Evolutionary conservation across 1,140 invertebrate species (phyloP).

Genomic region (Bombyx mandarina): DNA sequence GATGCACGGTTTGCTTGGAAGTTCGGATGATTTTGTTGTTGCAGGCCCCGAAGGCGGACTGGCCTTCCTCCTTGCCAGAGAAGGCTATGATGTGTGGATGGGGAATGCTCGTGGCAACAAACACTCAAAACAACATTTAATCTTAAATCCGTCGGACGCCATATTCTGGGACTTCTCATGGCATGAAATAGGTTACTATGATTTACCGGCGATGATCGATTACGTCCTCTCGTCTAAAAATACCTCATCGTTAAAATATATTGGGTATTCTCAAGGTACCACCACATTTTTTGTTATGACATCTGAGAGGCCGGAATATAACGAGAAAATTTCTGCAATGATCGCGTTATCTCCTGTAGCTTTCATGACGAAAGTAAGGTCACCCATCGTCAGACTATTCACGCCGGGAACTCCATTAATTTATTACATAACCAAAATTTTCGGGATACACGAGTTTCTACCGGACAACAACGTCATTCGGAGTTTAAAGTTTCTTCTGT

Average conservation of each 20-base stretch:
- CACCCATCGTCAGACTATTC: conserved; percentile 60
- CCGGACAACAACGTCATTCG: conserved; percentile 24
- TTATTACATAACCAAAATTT: conserved; percentile 14
- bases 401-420: conserved; percentile 20
- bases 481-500: conserved; percentile 21
- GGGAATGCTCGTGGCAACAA: conserved; percentile 78
- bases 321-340: conserved; percentile 74
- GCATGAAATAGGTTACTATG: conserved; percentile 73
- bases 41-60: conserved; percentile 74
- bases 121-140: conserved; percentile 72
- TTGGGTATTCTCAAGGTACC: conserved; percentile 80
- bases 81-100: conserved; percentile 81
- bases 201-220: conserved; percentile 72
- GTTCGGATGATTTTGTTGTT: conserved; percentile 78
- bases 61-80: conserved; percentile 74
- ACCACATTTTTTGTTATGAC: conserved; percentile 74
- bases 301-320: conserved; percentile 74
- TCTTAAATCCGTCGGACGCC: conserved; percentile 69
- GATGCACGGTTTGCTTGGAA: conserved; percentile 79
- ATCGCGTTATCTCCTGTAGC: conserved; percentile 77
- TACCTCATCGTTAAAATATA: conserved; percentile 68
- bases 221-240: conserved; percentile 56
- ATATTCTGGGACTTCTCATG: conserved; percentile 74
- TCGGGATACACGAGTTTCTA: conserved; percentile 33
- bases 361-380: conserved; percentile 69